Conservation (phyloP, 2,888 invertebrate species). For the Mesorhabditis sp. region DNA sequence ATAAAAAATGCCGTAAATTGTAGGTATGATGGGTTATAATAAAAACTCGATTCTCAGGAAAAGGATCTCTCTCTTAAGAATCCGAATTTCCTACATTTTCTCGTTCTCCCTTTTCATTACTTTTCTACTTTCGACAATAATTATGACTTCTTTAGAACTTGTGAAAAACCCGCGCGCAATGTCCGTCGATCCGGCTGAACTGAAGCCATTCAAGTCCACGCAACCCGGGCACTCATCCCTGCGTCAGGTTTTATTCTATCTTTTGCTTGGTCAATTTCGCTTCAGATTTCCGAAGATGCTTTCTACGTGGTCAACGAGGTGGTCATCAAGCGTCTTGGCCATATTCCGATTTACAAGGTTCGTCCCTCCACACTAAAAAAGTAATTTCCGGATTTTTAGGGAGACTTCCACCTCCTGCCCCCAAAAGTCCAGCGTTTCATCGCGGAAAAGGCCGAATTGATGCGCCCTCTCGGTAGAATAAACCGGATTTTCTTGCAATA, state of each 20-base stretch:
- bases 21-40: too few species aligned
- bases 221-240: slow-evolving; percentile 43
- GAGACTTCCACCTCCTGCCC: slow-evolving; percentile 60
- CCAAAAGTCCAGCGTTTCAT: slow-evolving; percentile 60
- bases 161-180: slow-evolving; percentile 12
- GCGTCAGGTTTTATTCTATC: slow-evolving; percentile 19
- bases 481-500: not conserved
- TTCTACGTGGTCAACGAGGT: slow-evolving; percentile 61
- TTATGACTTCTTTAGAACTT: too few species aligned
- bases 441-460: slow-evolving; percentile 59
- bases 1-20: too few species aligned
- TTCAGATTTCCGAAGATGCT: slow-evolving; percentile 57
- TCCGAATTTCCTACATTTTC: too few species aligned
- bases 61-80: too few species aligned
- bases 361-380: slow-evolving; percentile 5
- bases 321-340: slow-evolving; percentile 59
- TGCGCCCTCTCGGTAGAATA: slow-evolving; percentile 52
- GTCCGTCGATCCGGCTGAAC: slow-evolving; percentile 45
- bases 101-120: too few species aligned
- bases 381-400: slow-evolving; percentile 42
- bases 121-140: too few species aligned
- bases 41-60: too few species aligned
- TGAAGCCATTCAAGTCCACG: slow-evolving; percentile 51
- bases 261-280: slow-evolving; percentile 3
- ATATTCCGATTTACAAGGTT: slow-evolving; percentile 61